A percentile compares a stretch with the other conserved stretches of the same genome.
Conservation (phyloP, 2,888 invertebrate species). For the Drosophila differens region DNA sequence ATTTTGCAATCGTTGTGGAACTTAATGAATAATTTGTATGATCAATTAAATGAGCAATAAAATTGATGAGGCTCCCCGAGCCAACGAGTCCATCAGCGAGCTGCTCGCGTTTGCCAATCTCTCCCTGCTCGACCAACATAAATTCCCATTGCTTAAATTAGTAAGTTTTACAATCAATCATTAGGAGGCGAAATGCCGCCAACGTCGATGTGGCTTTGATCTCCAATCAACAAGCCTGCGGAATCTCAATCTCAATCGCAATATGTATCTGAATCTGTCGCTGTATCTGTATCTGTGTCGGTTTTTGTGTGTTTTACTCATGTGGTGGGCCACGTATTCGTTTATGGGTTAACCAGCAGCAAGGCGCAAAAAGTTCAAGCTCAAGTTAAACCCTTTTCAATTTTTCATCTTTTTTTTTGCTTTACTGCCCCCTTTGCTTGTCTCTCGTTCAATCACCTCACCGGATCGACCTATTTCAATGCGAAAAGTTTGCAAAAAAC, state of each 20-base stretch:
- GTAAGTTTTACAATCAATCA: conserved; percentile 78
- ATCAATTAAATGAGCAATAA: conserved; percentile 78
- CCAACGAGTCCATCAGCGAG: conserved; percentile 36
- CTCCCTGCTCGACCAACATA: conserved; percentile 47
- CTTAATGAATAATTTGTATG: conserved; percentile 79
- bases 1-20: conserved; percentile 58
- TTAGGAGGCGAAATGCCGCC: conserved; percentile 65
- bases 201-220: conserved; percentile 65
- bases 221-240: conserved; percentile 53
- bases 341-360: conserved; percentile 57
- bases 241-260: conserved; percentile 31
- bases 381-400: conserved; percentile 82
- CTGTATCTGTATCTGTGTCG: conserved; percentile 15
- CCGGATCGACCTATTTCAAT: conserved; percentile 54
- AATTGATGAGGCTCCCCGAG: conserved; percentile 59
- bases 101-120: conserved; percentile 34
- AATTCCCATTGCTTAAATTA: conserved; percentile 77
- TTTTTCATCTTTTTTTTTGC: conserved; percentile 49
- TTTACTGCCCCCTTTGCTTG: background rate
- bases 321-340: conserved; percentile 50
- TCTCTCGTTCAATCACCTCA: conserved; percentile 1
- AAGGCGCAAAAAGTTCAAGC: conserved; percentile 69
- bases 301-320: conserved; percentile 36
- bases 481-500: conserved; percentile 49
- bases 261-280: conserved; percentile 11